These are phyloP conservation scores for Aporrectodea caliginosa DNA, from an alignment of 1,140 invertebrate species.

Conservation along the genomic window DNA sequence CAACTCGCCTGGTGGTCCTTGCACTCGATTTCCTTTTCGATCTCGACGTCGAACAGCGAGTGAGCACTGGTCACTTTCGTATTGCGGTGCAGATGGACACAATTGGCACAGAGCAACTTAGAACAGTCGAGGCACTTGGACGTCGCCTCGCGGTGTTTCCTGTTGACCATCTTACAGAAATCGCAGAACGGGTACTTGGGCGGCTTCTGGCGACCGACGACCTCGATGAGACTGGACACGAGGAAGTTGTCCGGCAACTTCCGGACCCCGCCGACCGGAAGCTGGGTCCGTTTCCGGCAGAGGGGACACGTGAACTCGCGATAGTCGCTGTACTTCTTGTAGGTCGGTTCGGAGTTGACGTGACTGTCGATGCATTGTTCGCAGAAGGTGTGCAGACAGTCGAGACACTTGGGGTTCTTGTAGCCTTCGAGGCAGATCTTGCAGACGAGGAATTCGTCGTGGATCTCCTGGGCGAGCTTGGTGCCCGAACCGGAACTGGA, in stretches of 20 bases:
- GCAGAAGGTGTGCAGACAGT: slow-evolving; percentile 89
- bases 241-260: slow-evolving; percentile 58
- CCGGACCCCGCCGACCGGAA: slow-evolving; percentile 56
- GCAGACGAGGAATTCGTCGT: slow-evolving; percentile 48
- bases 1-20: slow-evolving; percentile 49
- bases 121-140: slow-evolving; percentile 57
- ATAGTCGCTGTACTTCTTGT: slow-evolving; percentile 57
- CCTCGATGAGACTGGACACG: slow-evolving; percentile 54
- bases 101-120: slow-evolving; percentile 55
- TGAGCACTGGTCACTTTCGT: slow-evolving; percentile 55
- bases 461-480: slow-evolving; percentile 33
- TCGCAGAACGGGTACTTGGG: slow-evolving; percentile 56
- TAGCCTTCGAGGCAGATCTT: slow-evolving; percentile 53
- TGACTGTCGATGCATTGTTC: slow-evolving; percentile 67
- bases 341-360: slow-evolving; percentile 52
- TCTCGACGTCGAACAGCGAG: slow-evolving; percentile 56
- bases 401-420: slow-evolving; percentile 70
- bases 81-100: slow-evolving; percentile 52
- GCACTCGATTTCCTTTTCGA: slow-evolving; percentile 57
- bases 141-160: slow-evolving; percentile 53
- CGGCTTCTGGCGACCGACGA: slow-evolving; percentile 49
- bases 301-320: slow-evolving; percentile 57
- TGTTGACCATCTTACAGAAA: slow-evolving; percentile 54
- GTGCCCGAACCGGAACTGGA: slow-evolving; percentile 6
- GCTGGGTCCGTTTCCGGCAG: slow-evolving; percentile 55